Percentiles rank a stretch among this genome's conserved stretches.
Evolutionary conservation across 2,888 invertebrate genomes (phyloP).

Genomic region (Miltochrista miniata): DNA sequence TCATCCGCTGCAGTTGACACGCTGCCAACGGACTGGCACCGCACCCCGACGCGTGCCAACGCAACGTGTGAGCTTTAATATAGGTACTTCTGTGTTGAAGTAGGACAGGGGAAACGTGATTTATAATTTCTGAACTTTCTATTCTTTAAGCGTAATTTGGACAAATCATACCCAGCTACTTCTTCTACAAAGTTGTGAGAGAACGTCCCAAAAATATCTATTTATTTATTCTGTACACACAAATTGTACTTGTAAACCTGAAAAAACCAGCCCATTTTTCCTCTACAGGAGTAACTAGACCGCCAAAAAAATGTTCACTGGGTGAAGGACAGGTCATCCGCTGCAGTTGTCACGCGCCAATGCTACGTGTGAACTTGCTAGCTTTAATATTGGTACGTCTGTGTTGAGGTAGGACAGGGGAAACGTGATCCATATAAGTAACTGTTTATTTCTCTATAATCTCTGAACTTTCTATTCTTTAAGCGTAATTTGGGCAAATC

Average conservation of each 20-base stretch:
- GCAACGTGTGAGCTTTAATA: background rate
- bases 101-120: background rate
- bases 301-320: background rate
- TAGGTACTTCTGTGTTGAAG: background rate
- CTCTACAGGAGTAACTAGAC: background rate
- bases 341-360: constrained; percentile 25
- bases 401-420: background rate
- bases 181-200: no score
- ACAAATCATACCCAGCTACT: no score
- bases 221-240: no score
- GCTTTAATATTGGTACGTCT: background rate
- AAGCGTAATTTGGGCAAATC: no score
- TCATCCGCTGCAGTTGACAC: constrained; percentile 21
- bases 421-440: no score
- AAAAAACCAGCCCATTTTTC: background rate
- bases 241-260: no score
- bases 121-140: no score
- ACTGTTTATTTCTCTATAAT: no score
- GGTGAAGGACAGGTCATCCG: constrained; percentile 37
- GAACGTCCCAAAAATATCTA: no score
- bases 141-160: no score
- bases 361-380: background rate
- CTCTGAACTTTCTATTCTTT: no score
- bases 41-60: constrained; percentile 19
- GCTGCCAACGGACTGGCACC: constrained; percentile 19